phyloP scores from a whole-genome alignment of 2,113 vertebrate species.

The Synodontis membranacea region DNA sequence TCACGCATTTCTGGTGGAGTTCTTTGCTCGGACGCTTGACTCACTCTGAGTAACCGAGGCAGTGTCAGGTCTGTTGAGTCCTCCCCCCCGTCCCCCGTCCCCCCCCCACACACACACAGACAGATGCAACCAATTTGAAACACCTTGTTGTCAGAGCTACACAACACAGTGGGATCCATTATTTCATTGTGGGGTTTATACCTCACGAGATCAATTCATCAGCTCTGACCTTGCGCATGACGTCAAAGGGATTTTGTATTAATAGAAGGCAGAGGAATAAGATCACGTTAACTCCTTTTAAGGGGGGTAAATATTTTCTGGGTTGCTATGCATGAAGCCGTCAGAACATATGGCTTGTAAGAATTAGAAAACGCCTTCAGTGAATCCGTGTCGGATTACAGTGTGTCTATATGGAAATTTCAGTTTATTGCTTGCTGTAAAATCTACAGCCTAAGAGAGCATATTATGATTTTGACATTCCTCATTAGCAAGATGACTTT shows the following conservation, averaged over 20 bases:
- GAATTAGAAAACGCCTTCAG: not conserved
- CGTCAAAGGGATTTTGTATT: slow-evolving; percentile 39
- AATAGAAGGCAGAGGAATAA: slow-evolving; percentile 38
- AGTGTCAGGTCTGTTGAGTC: slow-evolving; percentile 40
- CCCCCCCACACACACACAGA: not conserved
- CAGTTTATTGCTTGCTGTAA: not conserved
- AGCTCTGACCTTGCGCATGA: slow-evolving; percentile 16
- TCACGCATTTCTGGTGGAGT: slow-evolving; percentile 38
- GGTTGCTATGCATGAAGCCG: slow-evolving; percentile 49
- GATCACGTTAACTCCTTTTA: slow-evolving; percentile 26
- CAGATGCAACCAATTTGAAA: slow-evolving; percentile 54
- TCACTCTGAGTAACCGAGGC: slow-evolving; percentile 18
- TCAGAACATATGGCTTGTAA: slow-evolving; percentile 28
- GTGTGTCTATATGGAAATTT: not conserved
- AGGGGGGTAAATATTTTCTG: slow-evolving; percentile 51
- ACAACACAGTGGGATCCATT: slow-evolving; percentile 41
- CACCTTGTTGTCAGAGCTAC: slow-evolving; percentile 50
- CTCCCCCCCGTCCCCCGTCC: not conserved
- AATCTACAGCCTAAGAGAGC: not conserved
- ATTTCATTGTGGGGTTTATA: slow-evolving; percentile 42
- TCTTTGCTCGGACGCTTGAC: slow-evolving; percentile 1
- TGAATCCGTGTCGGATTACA: not conserved
- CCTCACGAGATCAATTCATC: slow-evolving; percentile 48
- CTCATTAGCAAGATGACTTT: not conserved
- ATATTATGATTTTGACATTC: not conserved